These are phyloP conservation scores for Cylas formicarius DNA, from an alignment of 1,140 invertebrate species.

Conservation along the genomic window DNA sequence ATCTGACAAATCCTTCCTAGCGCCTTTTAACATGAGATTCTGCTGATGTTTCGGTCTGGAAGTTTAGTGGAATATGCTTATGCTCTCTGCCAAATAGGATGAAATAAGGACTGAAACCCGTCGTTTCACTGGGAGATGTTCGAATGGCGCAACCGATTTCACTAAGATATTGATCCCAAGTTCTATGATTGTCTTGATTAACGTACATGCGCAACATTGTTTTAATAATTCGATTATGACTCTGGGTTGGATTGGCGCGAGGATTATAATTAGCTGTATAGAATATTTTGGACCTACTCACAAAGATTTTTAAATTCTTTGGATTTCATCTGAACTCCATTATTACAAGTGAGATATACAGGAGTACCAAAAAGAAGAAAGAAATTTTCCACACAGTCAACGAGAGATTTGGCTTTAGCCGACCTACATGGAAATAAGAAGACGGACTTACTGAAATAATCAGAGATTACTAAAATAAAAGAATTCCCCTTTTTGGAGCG, in stretches of 20 bases:
- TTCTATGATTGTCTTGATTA: conserved; percentile 17
- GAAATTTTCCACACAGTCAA: conserved; percentile 22
- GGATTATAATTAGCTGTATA: conserved; percentile 26
- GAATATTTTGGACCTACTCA: conserved; percentile 7
- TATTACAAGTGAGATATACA: conserved; percentile 24
- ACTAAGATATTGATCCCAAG: conserved; percentile 18
- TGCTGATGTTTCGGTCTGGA: no score
- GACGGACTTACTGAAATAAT: conserved; percentile 35
- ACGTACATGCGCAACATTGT: conserved; percentile 24
- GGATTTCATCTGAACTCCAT: conserved; percentile 24
- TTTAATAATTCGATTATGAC: conserved; percentile 25
- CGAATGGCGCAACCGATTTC: conserved; percentile 20
- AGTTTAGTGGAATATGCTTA: neutral
- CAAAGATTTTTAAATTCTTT: conserved; percentile 17
- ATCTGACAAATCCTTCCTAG: no score
- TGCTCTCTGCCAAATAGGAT: conserved; percentile 24
- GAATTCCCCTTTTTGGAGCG: conserved; percentile 26
- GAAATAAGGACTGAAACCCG: conserved; percentile 28
- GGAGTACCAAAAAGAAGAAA: conserved; percentile 22
- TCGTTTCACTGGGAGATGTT: conserved; percentile 16
- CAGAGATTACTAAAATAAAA: conserved; percentile 35
- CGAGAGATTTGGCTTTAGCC: conserved; percentile 12
- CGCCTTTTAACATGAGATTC: no score
- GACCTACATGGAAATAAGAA: conserved; percentile 13
- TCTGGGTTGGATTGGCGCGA: conserved; percentile 23